A percentile compares a stretch with the other conserved stretches of the same genome.
Conservation (phyloP, 2,113 vertebrate genomes). For the Hippocampus abdominalis region DNA sequence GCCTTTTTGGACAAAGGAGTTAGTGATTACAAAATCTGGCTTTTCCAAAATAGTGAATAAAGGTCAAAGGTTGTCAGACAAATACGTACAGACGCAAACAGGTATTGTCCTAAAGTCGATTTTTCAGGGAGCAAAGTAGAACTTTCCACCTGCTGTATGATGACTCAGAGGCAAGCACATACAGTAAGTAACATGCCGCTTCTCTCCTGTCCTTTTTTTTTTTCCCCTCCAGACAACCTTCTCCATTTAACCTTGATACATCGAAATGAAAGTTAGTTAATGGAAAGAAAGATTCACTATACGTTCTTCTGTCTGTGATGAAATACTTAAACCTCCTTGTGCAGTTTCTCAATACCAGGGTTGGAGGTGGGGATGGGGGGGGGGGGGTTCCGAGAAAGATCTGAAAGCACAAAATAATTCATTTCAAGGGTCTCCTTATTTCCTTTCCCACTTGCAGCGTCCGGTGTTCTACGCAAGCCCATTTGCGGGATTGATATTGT, state of each 20-base stretch:
- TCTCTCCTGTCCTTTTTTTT: background rate
- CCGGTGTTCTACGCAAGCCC: constrained; percentile 26
- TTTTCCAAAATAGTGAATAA: no score
- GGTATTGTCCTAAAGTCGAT: no score
- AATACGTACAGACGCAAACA: no score
- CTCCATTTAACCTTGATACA: constrained; percentile 44
- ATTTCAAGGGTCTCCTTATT: constrained; percentile 37
- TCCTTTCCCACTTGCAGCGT: constrained; percentile 11
- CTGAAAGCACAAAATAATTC: constrained; percentile 43
- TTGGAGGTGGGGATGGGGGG: background rate
- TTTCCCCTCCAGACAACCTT: background rate
- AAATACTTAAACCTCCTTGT: constrained; percentile 20
- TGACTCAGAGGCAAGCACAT: constrained; percentile 9
- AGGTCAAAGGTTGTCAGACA: no score
- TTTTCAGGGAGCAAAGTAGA: constrained; percentile 1
- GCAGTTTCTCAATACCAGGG: constrained; percentile 19
- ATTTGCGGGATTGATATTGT: constrained; percentile 61
- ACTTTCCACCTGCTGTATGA: constrained; percentile 1
- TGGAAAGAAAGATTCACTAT: constrained; percentile 22
- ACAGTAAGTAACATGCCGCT: background rate
- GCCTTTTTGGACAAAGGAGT: no score
- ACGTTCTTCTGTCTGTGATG: constrained; percentile 18
- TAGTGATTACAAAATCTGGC: no score
- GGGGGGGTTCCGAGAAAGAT: constrained; percentile 31
- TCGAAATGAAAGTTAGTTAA: constrained; percentile 35